Base-by-base conservation (phyloP, 1,140 invertebrate species). In the Pseudachorutes palmiensis region DNA sequence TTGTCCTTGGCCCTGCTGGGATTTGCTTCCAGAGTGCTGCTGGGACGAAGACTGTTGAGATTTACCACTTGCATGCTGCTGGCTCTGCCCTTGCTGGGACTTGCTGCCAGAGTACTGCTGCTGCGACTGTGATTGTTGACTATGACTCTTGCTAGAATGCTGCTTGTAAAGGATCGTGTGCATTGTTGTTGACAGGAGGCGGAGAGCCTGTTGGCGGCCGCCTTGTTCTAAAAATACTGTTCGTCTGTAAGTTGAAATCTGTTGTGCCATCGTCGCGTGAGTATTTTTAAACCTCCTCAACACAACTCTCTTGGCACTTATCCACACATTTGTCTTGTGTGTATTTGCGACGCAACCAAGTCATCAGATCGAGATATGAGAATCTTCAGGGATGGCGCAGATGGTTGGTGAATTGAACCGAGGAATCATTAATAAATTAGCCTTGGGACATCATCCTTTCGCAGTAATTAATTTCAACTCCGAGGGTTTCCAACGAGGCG, bases 181-280 rank as follows among this genome's bases (percentile, higher is more conserved):
- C 51, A 55, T 55, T 55, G 51, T 55, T 55, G 51, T 12, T 55
- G 51, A 41, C 36, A 41, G 36, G 36, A 41, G 36, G 36, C 36
- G 36, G 5, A 41, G 36, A 41, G 36, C 19, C 24, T 12, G 36
- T 45, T 45, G 36, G 36, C 36, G 9, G 9, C 9, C 36, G 36
- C 9, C 3, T 22, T 16, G 3, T 55, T 55, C 51, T 55, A 55
- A 55, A 55, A 55, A 55, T 55, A 55, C 51, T 55, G 51, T 19
- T 5, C 24, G 51, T 5, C 51, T 55, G 12, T 22, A 55, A 12
- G 51, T 26, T 55, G 24, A 55, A 55, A 55, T 16, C 12, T 55
- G 51, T 55, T 55, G 51, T 55, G 51, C 51, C 51, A 22, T 55
- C 24, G 51, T 14, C 9, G 14, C 24, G 3, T 5, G 24, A 12